Conservation (phyloP, 2,113 vertebrate species). For the Nesogale talazaci region DNA sequence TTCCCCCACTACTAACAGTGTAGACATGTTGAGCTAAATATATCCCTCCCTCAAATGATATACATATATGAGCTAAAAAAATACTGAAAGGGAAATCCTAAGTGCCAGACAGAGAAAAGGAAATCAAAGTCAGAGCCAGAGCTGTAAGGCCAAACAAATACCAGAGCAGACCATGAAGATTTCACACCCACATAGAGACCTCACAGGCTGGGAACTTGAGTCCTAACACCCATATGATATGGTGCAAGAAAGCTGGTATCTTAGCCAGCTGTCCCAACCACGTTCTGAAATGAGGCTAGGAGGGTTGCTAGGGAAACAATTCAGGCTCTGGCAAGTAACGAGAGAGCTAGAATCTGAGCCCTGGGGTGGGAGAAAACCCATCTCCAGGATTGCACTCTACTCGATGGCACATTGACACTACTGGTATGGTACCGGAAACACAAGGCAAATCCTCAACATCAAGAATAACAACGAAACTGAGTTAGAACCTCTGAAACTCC, state of each 20-base stretch:
- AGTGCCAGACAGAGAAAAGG: background rate
- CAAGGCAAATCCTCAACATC: background rate
- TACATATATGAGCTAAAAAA: conserved; percentile 20
- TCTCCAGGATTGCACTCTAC: background rate
- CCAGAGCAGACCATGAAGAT: background rate
- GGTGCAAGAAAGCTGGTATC: background rate
- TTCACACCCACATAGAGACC: background rate
- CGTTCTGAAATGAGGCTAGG: background rate
- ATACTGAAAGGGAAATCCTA: background rate
- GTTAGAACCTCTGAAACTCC: background rate
- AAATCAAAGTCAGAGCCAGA: background rate
- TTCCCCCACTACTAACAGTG: background rate
- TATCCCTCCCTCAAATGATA: conserved; percentile 8
- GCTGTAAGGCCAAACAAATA: background rate
- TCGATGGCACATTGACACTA: background rate
- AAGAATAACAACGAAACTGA: background rate
- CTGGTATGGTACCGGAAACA: background rate
- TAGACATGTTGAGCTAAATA: conserved; percentile 7
- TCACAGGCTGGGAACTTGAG: background rate
- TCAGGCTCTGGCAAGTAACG: background rate
- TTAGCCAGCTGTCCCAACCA: background rate
- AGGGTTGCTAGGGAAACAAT: conserved; percentile 17
- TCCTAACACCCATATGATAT: background rate
- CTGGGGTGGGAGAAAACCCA: background rate
- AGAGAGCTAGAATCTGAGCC: background rate